These are phyloP conservation scores for Brachirus orientalis DNA, from an alignment of 2,113 vertebrate species.

Conservation along the genomic window DNA sequence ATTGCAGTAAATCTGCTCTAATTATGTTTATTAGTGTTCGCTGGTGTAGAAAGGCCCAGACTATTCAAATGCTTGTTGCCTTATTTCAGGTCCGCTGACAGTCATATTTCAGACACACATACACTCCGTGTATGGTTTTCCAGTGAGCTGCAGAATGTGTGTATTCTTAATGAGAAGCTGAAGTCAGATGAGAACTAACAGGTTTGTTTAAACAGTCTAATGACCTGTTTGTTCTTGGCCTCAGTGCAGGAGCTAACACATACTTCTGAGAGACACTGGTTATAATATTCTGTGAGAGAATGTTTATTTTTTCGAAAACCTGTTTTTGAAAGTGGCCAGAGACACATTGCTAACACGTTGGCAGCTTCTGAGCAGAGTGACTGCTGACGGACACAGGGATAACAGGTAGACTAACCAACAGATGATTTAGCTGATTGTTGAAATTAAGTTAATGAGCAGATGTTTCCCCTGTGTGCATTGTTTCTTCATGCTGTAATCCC, in stretches of 20 bases:
- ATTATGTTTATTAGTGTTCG: conserved; percentile 59
- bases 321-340: conserved; percentile 65
- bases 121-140: conserved; percentile 41
- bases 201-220: conserved; percentile 77
- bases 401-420: conserved; percentile 59
- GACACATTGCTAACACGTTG: conserved; percentile 60
- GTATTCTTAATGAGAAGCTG: conserved; percentile 62
- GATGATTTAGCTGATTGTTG: conserved; percentile 56
- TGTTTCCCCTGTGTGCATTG: conserved; percentile 40
- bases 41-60: conserved; percentile 25
- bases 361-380: conserved; percentile 43
- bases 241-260: conserved; percentile 47
- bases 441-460: conserved; percentile 62
- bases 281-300: conserved; percentile 56
- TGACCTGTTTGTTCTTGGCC: conserved; percentile 75
- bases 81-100: conserved; percentile 50
- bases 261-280: conserved; percentile 53
- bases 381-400: conserved; percentile 55
- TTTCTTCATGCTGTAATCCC: conserved; percentile 25
- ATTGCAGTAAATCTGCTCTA: conserved; percentile 35
- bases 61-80: conserved; percentile 39
- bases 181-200: conserved; percentile 54
- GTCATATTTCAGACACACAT: conserved; percentile 38
- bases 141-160: conserved; percentile 32
- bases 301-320: conserved; percentile 60